Evolutionary conservation across 2,797 vertebrate genomes (phyloP).

Genomic region (Eutrigla gurnardus): DNA sequence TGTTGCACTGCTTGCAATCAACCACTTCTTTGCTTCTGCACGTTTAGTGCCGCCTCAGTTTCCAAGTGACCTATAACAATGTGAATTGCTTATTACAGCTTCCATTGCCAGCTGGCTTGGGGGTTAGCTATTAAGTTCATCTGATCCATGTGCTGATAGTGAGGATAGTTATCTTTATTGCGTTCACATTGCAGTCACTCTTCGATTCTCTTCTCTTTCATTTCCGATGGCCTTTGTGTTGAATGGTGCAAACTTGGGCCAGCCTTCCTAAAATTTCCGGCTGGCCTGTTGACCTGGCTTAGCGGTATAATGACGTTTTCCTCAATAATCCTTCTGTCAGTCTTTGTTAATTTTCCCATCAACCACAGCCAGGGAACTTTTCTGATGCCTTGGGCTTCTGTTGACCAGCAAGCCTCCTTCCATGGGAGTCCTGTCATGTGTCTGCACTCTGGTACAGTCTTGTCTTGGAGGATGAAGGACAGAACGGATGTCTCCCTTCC

Average conservation of each 20-base stretch:
- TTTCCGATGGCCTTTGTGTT: constrained; percentile 46
- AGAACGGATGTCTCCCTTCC: constrained; percentile 54
- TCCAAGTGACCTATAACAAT: constrained; percentile 45
- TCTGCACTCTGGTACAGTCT: neutral
- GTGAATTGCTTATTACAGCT: constrained; percentile 47
- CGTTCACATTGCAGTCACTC: constrained; percentile 16
- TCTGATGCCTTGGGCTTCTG: constrained; percentile 34
- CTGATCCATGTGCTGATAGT: constrained; percentile 64
- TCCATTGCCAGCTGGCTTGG: constrained; percentile 45
- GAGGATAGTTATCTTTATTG: constrained; percentile 64
- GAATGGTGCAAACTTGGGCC: constrained; percentile 17
- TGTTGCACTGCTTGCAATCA: neutral
- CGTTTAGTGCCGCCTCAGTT: constrained; percentile 23
- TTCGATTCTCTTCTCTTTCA: constrained; percentile 49
- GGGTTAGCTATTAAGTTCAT: constrained; percentile 33
- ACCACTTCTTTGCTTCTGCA: neutral
- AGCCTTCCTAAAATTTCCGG: constrained; percentile 43
- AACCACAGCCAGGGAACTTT: constrained; percentile 6
- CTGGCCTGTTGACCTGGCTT: constrained; percentile 34
- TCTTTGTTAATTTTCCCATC: constrained; percentile 48
- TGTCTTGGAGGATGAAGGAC: constrained; percentile 39
- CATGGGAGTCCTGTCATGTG: constrained; percentile 23
- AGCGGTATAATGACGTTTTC: constrained; percentile 47
- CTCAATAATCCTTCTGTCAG: constrained; percentile 32
- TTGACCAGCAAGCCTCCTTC: constrained; percentile 24